Evolutionary conservation across 2,113 vertebrate species (phyloP), one percentile per base, ranked within the genome.

Genomic region (Microcebus ravelobensis): DNA sequence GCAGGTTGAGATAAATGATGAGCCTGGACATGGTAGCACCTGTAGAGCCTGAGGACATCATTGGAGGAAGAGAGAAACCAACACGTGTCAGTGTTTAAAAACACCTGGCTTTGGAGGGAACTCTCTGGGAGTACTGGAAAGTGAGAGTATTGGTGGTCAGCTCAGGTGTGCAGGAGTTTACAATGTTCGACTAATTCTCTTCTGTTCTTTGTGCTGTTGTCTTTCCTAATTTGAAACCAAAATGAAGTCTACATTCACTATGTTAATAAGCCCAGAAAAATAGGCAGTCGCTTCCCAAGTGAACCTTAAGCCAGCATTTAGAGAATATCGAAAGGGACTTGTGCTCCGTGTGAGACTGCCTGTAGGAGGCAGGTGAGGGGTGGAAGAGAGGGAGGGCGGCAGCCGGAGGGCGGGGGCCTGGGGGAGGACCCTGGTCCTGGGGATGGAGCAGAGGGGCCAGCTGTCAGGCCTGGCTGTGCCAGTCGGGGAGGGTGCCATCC

Each of bases 61-160:
- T 11, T 23, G 31, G 71, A n/a, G 42, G 31, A 42, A 21, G 36
- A 39, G 52, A 23, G n/a, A 77, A 63, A 25, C 23, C 5, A 39
- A 6, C 25, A 0, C 0, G 13, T 5, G 21, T 67, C 31, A 3
- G 36, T 1, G 5, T 55, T n/a, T 42, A 73, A 55, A 0, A 1
- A 1, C 5, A 4, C 0, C 5, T 25, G 39, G 18, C 31, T 13
- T 52, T 61, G 5, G 42, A 15, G 36, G 42, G 67, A 6, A 3
- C 8, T 2, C 77, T 65, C 11, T 11, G 31, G 31, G 52, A 25
- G 11, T 14, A 1, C 57, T 29, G 21, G 3, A 52, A 9, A 36
- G 57, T 25, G 50, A 2, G 1, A 14, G 3, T 3, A 4, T 8
- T 18, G 13, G 25, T 1, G 4, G 21, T 87, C 29, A 52, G 93